Percentiles rank a stretch among this genome's conserved stretches.
Conservation (phyloP, 2,888 invertebrate species). For the Acanthosepion esculentum region DNA sequence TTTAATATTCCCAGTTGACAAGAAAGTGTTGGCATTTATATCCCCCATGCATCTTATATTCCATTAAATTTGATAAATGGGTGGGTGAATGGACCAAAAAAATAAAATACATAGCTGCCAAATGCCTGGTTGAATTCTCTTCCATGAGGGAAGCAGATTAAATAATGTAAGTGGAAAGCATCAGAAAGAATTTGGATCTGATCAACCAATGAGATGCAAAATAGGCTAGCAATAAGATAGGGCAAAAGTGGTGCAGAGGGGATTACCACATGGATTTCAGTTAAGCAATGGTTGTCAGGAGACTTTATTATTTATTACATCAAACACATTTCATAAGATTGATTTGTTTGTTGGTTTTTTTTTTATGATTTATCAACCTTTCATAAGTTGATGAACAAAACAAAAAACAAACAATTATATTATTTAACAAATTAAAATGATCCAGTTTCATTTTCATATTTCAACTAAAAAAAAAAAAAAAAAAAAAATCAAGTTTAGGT, state of each 20-base stretch:
- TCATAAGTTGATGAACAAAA: background rate
- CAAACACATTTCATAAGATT: background rate
- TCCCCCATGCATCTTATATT: too few species aligned
- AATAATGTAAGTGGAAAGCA: background rate
- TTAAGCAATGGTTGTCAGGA: too few species aligned
- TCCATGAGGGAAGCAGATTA: background rate
- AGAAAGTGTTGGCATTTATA: background rate
- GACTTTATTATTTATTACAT: too few species aligned
- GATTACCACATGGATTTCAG: too few species aligned
- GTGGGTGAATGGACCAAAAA: background rate
- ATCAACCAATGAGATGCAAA: background rate
- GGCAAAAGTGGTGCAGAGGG: too few species aligned
- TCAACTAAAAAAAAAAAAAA: background rate
- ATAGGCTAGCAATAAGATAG: background rate
- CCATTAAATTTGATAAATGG: background rate
- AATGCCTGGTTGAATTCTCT: background rate
- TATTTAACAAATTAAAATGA: background rate
- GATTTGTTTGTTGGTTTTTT: too few species aligned
- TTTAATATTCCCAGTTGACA: background rate
- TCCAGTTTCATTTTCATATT: background rate
- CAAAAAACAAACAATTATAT: background rate
- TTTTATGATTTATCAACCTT: too few species aligned
- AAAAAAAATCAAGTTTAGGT: background rate
- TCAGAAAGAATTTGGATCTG: background rate
- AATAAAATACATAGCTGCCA: background rate